phyloP scores from a whole-genome alignment of 2,797 vertebrate genomes.

The Prunella strophiata region DNA sequence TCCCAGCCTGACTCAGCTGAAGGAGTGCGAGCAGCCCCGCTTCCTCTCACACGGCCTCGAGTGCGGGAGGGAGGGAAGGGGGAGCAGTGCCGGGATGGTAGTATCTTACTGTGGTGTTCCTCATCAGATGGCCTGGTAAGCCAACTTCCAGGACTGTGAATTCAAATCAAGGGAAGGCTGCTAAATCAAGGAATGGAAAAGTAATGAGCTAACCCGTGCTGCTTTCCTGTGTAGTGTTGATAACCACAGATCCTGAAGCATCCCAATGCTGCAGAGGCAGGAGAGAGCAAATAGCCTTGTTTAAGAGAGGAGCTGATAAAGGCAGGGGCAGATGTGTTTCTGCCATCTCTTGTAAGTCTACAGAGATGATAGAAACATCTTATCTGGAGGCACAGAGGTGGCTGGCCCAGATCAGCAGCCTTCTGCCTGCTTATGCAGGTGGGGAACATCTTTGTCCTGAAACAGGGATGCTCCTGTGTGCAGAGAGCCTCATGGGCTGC shows the following conservation, averaged over 20 bases:
- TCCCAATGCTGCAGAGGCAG: background rate
- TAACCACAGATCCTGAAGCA: background rate
- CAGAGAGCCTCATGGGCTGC: background rate
- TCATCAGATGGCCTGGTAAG: slow-evolving; percentile 45
- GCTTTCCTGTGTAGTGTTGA: accelerated
- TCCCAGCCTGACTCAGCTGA: slow-evolving; percentile 48
- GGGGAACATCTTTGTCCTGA: background rate
- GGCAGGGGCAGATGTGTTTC: background rate
- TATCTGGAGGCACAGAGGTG: background rate
- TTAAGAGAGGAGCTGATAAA: background rate
- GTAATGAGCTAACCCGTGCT: background rate
- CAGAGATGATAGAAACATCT: background rate
- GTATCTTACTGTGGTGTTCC: slow-evolving; percentile 33
- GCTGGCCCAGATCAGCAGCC: background rate
- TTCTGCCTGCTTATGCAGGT: background rate
- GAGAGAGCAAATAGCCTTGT: background rate
- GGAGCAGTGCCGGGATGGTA: background rate
- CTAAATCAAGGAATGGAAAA: slow-evolving; percentile 17
- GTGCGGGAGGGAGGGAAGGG: slow-evolving; percentile 18
- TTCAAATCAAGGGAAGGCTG: slow-evolving; percentile 1
- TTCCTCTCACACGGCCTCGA: slow-evolving; percentile 42
- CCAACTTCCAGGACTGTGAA: background rate
- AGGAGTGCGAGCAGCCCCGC: background rate
- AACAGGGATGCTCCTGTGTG: background rate
- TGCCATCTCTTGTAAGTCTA: background rate